Conservation (phyloP, 1,140 invertebrate species). For the Drosophila mojavensis region DNA sequence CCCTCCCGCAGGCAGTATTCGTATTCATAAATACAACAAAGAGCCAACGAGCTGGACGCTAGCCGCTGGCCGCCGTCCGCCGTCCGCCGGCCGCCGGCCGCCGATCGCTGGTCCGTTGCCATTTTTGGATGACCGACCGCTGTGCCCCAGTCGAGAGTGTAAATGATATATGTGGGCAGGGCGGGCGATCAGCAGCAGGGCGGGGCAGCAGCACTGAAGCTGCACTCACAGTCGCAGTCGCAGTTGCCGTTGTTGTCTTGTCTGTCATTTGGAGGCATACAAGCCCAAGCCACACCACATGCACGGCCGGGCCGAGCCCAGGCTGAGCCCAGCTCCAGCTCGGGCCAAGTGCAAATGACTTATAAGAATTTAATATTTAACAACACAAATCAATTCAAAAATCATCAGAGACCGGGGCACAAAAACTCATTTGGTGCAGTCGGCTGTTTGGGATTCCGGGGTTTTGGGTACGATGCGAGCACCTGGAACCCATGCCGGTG, state of each 20-base stretch:
- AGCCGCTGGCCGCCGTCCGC: slow-evolving; percentile 5
- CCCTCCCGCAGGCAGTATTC: slow-evolving; percentile 1
- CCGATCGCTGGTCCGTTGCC: too few species aligned
- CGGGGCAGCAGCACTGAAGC: slow-evolving; percentile 10
- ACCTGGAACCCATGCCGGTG: slow-evolving; percentile 18
- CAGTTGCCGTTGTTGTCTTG: slow-evolving; percentile 52
- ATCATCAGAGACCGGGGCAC: slow-evolving; percentile 63
- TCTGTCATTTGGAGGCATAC: slow-evolving; percentile 75
- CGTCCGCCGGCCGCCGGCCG: too few species aligned
- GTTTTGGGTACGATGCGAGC: slow-evolving; percentile 10
- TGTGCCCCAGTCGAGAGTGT: slow-evolving; percentile 67
- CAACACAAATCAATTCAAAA: slow-evolving; percentile 84
- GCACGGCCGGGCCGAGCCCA: slow-evolving; percentile 3
- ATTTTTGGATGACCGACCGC: slow-evolving; percentile 49
- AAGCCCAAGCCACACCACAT: slow-evolving; percentile 40
- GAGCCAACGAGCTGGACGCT: slow-evolving; percentile 17
- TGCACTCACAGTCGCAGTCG: neutral
- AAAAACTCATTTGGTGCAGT: slow-evolving; percentile 77
- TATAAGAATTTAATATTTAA: slow-evolving; percentile 84
- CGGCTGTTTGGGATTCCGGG: slow-evolving; percentile 32
- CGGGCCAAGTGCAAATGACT: slow-evolving; percentile 78
- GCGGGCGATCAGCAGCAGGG: slow-evolving; percentile 10
- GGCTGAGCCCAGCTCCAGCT: neutral
- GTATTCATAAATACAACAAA: slow-evolving; percentile 54
- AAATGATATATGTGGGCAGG: slow-evolving; percentile 76